A percentile compares a stretch with the other conserved stretches of the same genome.
Conservation (phyloP, 2,797 vertebrate genomes). For the Pagetopsis macropterus region DNA sequence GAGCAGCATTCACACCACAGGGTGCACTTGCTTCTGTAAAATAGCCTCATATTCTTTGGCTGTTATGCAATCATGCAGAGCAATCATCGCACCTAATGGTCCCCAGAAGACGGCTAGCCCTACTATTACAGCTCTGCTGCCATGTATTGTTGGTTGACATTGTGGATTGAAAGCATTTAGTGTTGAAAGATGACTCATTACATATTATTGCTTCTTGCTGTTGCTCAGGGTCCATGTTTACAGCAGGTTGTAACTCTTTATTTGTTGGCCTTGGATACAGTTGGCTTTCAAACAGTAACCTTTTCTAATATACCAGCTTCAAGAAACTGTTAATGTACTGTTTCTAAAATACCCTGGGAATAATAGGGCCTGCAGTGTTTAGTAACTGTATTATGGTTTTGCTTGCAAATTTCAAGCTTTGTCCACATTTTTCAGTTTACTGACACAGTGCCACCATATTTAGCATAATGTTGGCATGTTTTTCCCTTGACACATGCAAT, state of each 20-base stretch:
- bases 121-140: slow-evolving; percentile 66
- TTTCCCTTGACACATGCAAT: background rate
- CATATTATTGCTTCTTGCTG: slow-evolving; percentile 40
- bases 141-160: slow-evolving; percentile 51
- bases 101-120: slow-evolving; percentile 65
- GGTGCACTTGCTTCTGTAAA: slow-evolving; percentile 63
- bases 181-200: slow-evolving; percentile 66
- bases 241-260: slow-evolving; percentile 18
- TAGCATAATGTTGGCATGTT: background rate
- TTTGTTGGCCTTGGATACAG: slow-evolving; percentile 22
- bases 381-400: background rate
- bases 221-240: slow-evolving; percentile 43
- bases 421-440: background rate
- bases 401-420: background rate
- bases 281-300: background rate
- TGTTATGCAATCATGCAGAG: slow-evolving; percentile 72
- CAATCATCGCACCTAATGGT: slow-evolving; percentile 75
- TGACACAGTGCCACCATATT: slow-evolving; percentile 1
- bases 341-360: slow-evolving; percentile 7
- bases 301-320: slow-evolving; percentile 11
- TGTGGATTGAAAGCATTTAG: slow-evolving; percentile 56
- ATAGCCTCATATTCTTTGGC: slow-evolving; percentile 67
- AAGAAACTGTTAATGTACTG: background rate
- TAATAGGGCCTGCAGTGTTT: slow-evolving; percentile 11
- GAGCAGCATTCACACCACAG: slow-evolving; percentile 51